These are phyloP conservation scores for Manacus vitellinus DNA, from an alignment of 2,113 vertebrate genomes.

Conservation along the genomic window DNA sequence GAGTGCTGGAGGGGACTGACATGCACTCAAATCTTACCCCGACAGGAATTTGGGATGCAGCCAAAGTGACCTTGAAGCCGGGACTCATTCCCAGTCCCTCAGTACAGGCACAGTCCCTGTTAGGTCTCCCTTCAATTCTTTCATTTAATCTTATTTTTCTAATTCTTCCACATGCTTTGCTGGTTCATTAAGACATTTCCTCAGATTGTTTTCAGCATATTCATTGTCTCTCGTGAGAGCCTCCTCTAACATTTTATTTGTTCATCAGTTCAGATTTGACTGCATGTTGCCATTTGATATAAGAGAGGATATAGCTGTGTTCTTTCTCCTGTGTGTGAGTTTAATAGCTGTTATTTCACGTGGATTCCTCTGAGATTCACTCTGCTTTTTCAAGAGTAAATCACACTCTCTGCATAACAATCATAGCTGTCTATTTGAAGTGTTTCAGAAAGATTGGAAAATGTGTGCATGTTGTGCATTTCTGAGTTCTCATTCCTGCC, in stretches of 20 bases:
- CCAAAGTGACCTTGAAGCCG: neutral
- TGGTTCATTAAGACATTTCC: neutral
- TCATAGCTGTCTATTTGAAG: neutral
- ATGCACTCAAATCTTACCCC: neutral
- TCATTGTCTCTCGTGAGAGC: neutral
- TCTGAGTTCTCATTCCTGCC: neutral
- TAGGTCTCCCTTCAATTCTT: neutral
- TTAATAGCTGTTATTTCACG: conserved; percentile 21
- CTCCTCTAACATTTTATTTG: conserved; percentile 1
- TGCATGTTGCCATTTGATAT: neutral
- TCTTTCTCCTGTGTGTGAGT: neutral
- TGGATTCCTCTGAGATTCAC: neutral
- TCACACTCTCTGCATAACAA: neutral
- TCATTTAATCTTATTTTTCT: neutral
- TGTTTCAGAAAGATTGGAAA: neutral
- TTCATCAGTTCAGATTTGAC: neutral
- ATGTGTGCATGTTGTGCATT: neutral
- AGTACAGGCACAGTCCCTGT: neutral
- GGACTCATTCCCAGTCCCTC: neutral
- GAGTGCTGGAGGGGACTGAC: neutral
- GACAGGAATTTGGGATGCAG: neutral
- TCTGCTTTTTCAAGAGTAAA: conserved; percentile 29
- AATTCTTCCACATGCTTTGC: neutral
- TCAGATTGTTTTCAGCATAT: neutral
- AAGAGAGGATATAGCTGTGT: neutral